phyloP scores from a whole-genome alignment of 2,888 invertebrate genomes.

The Matsumyia berberina region DNA sequence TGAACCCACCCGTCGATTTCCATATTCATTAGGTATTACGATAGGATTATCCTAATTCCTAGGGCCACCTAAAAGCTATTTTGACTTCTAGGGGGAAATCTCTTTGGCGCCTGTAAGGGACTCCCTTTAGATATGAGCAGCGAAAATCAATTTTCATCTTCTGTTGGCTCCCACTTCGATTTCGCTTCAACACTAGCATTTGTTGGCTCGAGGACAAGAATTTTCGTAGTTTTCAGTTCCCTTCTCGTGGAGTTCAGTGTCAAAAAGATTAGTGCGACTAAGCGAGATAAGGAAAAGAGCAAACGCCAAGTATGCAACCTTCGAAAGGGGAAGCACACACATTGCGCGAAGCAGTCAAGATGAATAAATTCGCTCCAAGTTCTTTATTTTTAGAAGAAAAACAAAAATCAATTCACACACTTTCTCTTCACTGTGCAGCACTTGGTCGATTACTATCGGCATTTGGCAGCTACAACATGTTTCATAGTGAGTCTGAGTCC shows the following conservation, averaged over 20 bases:
- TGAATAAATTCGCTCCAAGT: constrained; percentile 40
- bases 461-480: constrained; percentile 26
- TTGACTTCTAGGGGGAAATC: constrained; percentile 27
- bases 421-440: constrained; percentile 43
- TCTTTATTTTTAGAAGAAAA: constrained; percentile 69
- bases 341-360: neutral
- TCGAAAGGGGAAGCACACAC: neutral
- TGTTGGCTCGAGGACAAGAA: constrained; percentile 69
- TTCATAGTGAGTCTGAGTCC: constrained; percentile 35
- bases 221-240: constrained; percentile 33
- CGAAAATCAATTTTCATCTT: constrained; percentile 24
- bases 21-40: constrained; percentile 63
- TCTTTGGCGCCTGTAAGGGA: constrained; percentile 38
- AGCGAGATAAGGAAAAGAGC: constrained; percentile 44
- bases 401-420: constrained; percentile 59
- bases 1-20: constrained; percentile 49
- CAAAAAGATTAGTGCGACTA: constrained; percentile 69
- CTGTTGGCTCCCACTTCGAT: constrained; percentile 1
- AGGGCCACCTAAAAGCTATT: constrained; percentile 51
- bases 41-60: constrained; percentile 53
- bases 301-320: constrained; percentile 53
- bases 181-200: constrained; percentile 29
- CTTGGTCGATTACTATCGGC: constrained; percentile 39
- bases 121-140: neutral
- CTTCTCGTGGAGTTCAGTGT: constrained; percentile 70